Conservation (phyloP, 2,888 invertebrate species). For the Halocaridina rubra region DNA sequence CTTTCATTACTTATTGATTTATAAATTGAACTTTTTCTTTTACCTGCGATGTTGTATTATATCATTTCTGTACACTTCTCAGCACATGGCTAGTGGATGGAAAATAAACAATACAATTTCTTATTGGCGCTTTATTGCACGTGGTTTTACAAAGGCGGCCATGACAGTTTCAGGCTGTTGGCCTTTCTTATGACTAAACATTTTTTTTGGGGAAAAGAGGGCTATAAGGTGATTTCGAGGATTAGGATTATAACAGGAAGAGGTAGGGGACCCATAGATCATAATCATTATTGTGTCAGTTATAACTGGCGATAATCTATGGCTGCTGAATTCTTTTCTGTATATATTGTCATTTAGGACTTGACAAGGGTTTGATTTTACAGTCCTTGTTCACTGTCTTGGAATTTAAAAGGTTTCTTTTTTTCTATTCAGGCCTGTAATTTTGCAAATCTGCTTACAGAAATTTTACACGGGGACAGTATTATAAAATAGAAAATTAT, state of each 20-base stretch:
- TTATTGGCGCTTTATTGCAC: conserved; percentile 30
- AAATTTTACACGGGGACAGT: no score
- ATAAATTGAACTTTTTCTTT: no score
- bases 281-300: neutral
- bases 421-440: no score
- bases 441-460: no score
- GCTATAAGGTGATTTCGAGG: neutral
- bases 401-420: no score
- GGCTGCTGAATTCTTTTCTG: neutral
- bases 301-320: neutral
- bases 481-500: no score
- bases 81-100: neutral
- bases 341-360: neutral
- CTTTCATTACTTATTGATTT: no score
- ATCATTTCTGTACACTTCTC: no score
- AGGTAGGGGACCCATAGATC: conserved; percentile 1
- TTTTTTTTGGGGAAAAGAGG: neutral
- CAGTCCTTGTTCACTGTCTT: no score
- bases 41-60: no score
- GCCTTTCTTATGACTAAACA: conserved; percentile 15
- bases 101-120: neutral
- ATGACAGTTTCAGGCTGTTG: neutral
- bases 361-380: neutral
- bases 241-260: neutral
- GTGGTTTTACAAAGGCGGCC: conserved; percentile 30